Conservation (phyloP, 2,888 invertebrate genomes). For the Pandemis corylana region DNA sequence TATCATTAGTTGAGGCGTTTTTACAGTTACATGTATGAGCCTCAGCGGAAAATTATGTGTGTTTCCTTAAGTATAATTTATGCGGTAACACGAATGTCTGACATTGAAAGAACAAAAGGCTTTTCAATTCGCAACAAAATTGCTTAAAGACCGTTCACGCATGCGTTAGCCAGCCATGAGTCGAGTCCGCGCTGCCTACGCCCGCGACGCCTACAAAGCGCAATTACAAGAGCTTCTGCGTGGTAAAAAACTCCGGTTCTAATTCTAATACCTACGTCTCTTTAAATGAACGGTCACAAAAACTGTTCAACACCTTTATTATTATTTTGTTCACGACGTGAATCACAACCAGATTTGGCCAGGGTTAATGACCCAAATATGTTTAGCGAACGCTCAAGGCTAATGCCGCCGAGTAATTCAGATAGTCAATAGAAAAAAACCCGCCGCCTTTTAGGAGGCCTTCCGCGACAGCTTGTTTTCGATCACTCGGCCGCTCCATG, state of each 20-base stretch:
- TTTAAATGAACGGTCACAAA: slow-evolving; percentile 77
- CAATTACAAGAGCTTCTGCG: slow-evolving; percentile 64
- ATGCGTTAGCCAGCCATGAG: slow-evolving; percentile 53
- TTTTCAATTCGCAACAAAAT: slow-evolving; percentile 53
- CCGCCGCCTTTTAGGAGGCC: slow-evolving; percentile 68
- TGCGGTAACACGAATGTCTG: slow-evolving; percentile 42
- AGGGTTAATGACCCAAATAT: slow-evolving; percentile 84
- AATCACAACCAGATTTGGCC: slow-evolving; percentile 83
- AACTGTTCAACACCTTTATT: slow-evolving; percentile 80
- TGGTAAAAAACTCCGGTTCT: slow-evolving; percentile 66
- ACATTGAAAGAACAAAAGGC: slow-evolving; percentile 53
- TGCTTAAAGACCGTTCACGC: slow-evolving; percentile 54
- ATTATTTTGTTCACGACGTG: slow-evolving; percentile 81
- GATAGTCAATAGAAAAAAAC: slow-evolving; percentile 70
- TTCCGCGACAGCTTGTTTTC: slow-evolving; percentile 63
- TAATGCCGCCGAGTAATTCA: slow-evolving; percentile 72
- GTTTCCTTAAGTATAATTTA: slow-evolving; percentile 44
- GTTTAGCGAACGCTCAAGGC: slow-evolving; percentile 82
- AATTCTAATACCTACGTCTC: slow-evolving; percentile 57
- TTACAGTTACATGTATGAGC: slow-evolving; percentile 44
- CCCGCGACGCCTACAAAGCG: slow-evolving; percentile 61
- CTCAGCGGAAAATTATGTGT: slow-evolving; percentile 42
- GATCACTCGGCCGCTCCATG: slow-evolving; percentile 48
- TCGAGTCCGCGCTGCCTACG: slow-evolving; percentile 56
- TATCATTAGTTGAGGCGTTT: slow-evolving; percentile 7